Percentiles rank a stretch among this genome's conserved stretches.
Conservation (phyloP, 2,888 invertebrate genomes). For the Dendrolimus pini region DNA sequence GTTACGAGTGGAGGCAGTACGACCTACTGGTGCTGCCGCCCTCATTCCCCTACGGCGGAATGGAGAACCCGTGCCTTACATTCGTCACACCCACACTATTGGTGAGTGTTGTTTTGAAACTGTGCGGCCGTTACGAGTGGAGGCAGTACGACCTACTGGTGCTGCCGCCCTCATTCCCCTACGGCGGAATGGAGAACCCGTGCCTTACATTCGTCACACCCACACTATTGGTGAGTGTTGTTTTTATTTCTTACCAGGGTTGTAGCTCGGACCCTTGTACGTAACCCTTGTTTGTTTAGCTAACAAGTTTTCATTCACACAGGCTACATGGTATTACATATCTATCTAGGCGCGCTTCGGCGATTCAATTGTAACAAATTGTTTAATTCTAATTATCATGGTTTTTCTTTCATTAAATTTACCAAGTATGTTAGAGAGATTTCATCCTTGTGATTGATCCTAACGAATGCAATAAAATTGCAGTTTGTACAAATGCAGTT, state of each 20-base stretch:
- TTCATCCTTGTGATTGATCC: too few species aligned
- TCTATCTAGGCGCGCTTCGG: too few species aligned
- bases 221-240: slow-evolving; percentile 83
- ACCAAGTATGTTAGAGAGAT: too few species aligned
- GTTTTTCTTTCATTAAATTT: too few species aligned
- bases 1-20: slow-evolving; percentile 94
- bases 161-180: slow-evolving; percentile 95
- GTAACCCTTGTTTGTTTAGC: too few species aligned
- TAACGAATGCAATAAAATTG: too few species aligned
- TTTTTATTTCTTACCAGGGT: background rate
- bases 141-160: slow-evolving; percentile 92
- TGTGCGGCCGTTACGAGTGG: slow-evolving; percentile 95
- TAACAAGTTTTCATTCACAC: too few species aligned
- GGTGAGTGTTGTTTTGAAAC: slow-evolving; percentile 81
- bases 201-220: slow-evolving; percentile 97
- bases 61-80: slow-evolving; percentile 98
- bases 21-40: slow-evolving; percentile 94
- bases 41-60: slow-evolving; percentile 96
- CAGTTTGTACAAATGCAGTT: too few species aligned
- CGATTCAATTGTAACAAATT: too few species aligned
- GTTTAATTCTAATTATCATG: too few species aligned
- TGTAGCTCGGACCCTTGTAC: too few species aligned
- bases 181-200: slow-evolving; percentile 98
- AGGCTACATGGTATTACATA: too few species aligned
- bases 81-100: slow-evolving; percentile 96